These are phyloP conservation scores for Artibeus jamaicensis DNA, from an alignment of 2,797 vertebrate genomes.

Conservation along the genomic window DNA sequence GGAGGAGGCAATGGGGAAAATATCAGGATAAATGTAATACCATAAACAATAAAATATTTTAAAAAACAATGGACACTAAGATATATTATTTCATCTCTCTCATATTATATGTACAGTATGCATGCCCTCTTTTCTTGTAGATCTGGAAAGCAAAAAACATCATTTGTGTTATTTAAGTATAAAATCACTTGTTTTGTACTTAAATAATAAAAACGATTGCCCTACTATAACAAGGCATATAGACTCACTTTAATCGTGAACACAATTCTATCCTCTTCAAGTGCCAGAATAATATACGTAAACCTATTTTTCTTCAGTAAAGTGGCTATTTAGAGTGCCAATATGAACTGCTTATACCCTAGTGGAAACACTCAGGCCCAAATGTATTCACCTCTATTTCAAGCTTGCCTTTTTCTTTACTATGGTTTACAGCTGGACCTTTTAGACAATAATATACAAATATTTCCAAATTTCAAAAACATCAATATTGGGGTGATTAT, in stretches of 20 bases:
- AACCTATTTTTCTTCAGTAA: not conserved
- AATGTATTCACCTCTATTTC: constrained; percentile 27
- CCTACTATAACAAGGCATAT: not conserved
- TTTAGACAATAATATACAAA: constrained; percentile 42
- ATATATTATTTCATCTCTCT: not conserved
- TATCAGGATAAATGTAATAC: no score
- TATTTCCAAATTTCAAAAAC: constrained; percentile 57
- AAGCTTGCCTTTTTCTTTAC: constrained; percentile 49
- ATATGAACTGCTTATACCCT: not conserved
- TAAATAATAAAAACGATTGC: not conserved
- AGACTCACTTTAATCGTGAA: not conserved
- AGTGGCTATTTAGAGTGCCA: not conserved
- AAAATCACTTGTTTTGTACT: not conserved
- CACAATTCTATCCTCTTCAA: not conserved
- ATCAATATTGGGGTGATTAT: constrained; percentile 49
- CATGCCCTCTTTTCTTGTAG: not conserved
- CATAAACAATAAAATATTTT: no score
- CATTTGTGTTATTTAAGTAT: not conserved
- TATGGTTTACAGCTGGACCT: constrained; percentile 25
- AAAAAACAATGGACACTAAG: not conserved
- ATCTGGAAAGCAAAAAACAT: not conserved
- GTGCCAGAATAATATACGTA: constrained; percentile 4
- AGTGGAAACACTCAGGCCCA: not conserved
- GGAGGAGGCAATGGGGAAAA: no score
- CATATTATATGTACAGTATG: not conserved